A percentile compares a stretch with the other conserved stretches of the same genome.
Evolutionary conservation across 2,113 vertebrate species (phyloP).

Genomic region (Vidua chalybeata): DNA sequence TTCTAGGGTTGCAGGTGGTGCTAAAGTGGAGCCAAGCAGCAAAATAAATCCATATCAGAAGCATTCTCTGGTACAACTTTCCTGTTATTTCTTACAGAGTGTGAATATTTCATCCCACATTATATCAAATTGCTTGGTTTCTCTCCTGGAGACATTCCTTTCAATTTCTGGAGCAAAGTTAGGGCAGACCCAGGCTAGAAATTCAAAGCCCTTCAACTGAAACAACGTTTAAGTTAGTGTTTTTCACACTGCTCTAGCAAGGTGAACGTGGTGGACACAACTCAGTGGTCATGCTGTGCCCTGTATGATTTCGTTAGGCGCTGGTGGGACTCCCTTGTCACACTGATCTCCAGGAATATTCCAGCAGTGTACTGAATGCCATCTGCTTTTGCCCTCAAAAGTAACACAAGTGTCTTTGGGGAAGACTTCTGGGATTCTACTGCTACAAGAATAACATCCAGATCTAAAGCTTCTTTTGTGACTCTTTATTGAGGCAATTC

Average conservation of each 20-base stretch:
- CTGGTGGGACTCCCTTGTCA: background rate
- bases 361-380: background rate
- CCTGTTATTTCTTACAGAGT: background rate
- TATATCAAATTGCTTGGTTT: background rate
- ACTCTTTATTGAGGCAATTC: background rate
- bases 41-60: background rate
- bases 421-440: background rate
- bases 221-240: background rate
- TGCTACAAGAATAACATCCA: background rate
- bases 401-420: background rate
- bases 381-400: background rate
- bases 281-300: background rate
- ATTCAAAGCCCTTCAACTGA: background rate
- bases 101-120: background rate
- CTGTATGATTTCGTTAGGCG: background rate
- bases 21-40: background rate
- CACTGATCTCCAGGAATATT: background rate
- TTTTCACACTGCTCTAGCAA: background rate
- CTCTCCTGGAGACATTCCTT: background rate
- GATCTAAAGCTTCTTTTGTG: background rate
- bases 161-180: background rate
- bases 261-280: background rate
- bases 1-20: background rate
- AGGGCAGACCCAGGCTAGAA: background rate
- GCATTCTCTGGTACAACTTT: background rate